Conservation (phyloP, 1,140 invertebrate species). For the Drosophila tropicalis region DNA sequence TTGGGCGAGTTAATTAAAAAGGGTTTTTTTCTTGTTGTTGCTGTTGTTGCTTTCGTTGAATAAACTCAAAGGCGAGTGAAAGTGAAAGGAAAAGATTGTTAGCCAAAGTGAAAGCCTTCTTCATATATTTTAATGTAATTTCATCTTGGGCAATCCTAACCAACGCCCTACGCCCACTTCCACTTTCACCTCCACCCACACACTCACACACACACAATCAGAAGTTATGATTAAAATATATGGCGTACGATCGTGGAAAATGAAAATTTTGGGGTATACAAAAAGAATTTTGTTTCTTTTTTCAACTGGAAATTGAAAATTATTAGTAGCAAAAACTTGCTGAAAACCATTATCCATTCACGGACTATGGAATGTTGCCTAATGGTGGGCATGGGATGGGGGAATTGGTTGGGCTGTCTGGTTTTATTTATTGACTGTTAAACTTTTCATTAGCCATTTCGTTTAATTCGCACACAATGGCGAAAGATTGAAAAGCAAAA, state of each 20-base stretch:
- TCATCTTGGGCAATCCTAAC: neutral
- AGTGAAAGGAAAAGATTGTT: constrained; percentile 15
- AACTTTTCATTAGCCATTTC: constrained; percentile 81
- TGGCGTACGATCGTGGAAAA: neutral
- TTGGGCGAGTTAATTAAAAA: constrained; percentile 79
- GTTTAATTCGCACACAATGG: constrained; percentile 78
- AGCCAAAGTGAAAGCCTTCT: constrained; percentile 13
- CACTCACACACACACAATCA: neutral
- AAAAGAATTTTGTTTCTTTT: neutral
- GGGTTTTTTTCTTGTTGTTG: constrained; percentile 36
- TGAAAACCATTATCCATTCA: constrained; percentile 16
- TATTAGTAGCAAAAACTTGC: constrained; percentile 12
- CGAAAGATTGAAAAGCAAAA: constrained; percentile 64
- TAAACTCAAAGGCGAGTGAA: neutral
- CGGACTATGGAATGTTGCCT: neutral
- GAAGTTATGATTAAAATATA: constrained; percentile 14
- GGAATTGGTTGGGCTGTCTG: constrained; percentile 19
- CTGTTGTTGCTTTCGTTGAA: constrained; percentile 6
- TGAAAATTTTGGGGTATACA: neutral
- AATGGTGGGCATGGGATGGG: constrained; percentile 21
- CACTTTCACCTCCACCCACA: neutral
- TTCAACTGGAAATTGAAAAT: constrained; percentile 4
- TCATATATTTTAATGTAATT: constrained; percentile 24
- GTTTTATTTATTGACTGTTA: constrained; percentile 77
- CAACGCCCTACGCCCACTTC: neutral